These are phyloP conservation scores for Phortica okadai DNA, from an alignment of 2,888 invertebrate species.

Conservation along the genomic window DNA sequence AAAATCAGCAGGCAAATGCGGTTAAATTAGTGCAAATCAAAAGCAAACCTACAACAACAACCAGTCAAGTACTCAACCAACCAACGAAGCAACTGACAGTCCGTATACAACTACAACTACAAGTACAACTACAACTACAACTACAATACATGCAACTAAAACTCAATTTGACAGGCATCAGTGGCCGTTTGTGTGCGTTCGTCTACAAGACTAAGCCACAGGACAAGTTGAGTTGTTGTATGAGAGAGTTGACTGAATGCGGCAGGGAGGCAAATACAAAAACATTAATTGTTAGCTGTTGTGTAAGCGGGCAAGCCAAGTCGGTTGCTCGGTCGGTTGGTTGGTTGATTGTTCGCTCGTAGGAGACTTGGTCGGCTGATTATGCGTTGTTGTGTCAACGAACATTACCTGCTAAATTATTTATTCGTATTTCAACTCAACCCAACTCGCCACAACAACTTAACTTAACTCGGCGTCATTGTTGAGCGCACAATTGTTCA, in stretches of 20 bases:
- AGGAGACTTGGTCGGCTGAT: not conserved
- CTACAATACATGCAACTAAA: too few species aligned
- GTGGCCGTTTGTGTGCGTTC: too few species aligned
- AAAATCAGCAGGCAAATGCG: constrained; percentile 17
- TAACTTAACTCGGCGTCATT: not conserved
- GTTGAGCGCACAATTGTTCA: constrained; percentile 26
- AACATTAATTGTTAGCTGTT: not conserved
- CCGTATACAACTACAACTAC: not conserved
- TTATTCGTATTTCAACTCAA: not conserved
- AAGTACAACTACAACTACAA: not conserved
- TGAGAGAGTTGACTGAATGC: not conserved
- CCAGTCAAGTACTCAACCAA: not conserved
- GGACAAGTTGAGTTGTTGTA: not conserved
- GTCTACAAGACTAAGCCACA: too few species aligned
- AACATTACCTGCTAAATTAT: constrained; percentile 19
- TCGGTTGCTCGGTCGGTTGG: not conserved
- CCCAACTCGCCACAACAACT: not conserved
- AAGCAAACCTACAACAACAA: constrained; percentile 3
- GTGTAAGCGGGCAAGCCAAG: not conserved
- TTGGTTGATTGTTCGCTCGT: not conserved
- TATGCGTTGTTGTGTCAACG: constrained; percentile 17
- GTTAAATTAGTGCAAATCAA: constrained; percentile 29
- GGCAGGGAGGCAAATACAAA: not conserved
- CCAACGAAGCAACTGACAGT: too few species aligned
- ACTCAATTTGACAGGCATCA: too few species aligned